A percentile compares a stretch with the other conserved stretches of the same genome.
Conservation (phyloP, 2,888 invertebrate genomes). For the Blomia tropicalis region DNA sequence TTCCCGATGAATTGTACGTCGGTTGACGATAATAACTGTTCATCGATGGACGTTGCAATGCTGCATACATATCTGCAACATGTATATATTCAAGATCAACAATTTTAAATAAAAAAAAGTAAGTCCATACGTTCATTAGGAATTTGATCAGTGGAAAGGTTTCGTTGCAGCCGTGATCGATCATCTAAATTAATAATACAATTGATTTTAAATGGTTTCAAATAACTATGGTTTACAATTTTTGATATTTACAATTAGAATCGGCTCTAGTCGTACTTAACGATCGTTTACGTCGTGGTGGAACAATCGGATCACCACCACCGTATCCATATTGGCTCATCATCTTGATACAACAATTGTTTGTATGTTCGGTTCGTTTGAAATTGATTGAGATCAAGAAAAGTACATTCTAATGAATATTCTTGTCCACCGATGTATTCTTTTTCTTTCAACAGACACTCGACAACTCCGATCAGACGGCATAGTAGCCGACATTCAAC, state of each 20-base stretch:
- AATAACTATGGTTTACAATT: too few species aligned
- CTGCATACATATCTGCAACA: slow-evolving; percentile 10
- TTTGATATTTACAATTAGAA: too few species aligned
- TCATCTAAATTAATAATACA: too few species aligned
- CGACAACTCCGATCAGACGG: too few species aligned
- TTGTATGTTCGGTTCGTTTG: too few species aligned
- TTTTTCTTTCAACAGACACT: too few species aligned
- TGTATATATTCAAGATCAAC: background rate
- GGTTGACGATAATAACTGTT: background rate
- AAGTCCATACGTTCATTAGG: background rate
- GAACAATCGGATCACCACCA: slow-evolving; percentile 1
- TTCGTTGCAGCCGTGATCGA: slow-evolving; percentile 3
- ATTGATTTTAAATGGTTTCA: too few species aligned
- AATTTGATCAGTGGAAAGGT: background rate
- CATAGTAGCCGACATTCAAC: too few species aligned
- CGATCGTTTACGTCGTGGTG: slow-evolving; percentile 14
- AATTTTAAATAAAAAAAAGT: background rate
- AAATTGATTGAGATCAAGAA: too few species aligned
- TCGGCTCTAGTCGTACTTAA: background rate
- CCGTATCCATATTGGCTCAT: background rate
- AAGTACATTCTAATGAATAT: background rate
- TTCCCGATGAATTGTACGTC: background rate
- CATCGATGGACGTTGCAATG: background rate
- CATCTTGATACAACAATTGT: too few species aligned
- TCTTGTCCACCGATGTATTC: too few species aligned